Conservation (phyloP, 2,113 vertebrate species). For the Epinephelus moara region DNA sequence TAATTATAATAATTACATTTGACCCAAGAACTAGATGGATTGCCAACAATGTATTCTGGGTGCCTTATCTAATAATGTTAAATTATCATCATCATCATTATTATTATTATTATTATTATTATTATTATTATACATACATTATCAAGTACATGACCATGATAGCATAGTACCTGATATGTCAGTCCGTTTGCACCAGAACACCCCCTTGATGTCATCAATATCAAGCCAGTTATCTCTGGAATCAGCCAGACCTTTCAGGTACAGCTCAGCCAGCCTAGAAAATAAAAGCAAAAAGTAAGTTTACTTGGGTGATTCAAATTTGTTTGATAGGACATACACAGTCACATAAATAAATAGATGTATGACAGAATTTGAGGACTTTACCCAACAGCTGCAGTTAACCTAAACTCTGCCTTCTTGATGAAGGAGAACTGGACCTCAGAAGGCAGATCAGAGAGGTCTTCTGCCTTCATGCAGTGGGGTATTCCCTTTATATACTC, state of each 20-base stretch:
- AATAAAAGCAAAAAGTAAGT: not conserved
- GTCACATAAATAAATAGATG: no score
- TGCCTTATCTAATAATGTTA: no score
- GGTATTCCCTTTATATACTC: conserved; percentile 66
- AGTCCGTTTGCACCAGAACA: conserved; percentile 65
- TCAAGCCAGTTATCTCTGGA: conserved; percentile 44
- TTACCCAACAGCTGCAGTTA: conserved; percentile 47
- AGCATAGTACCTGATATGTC: conserved; percentile 49
- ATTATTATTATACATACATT: no score
- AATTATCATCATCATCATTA: no score
- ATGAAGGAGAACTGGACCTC: conserved; percentile 74
- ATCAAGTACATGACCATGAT: not conserved
- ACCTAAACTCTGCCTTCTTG: conserved; percentile 53
- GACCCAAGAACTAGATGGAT: no score
- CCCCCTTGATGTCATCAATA: conserved; percentile 42
- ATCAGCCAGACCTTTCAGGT: conserved; percentile 52
- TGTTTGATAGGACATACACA: not conserved
- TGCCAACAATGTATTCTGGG: no score
- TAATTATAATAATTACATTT: no score
- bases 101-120: no score
- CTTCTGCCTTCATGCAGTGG: conserved; percentile 30
- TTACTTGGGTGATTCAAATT: not conserved
- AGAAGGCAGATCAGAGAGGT: conserved; percentile 38
- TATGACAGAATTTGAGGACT: not conserved
- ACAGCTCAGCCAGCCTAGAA: conserved; percentile 63